phyloP scores from a whole-genome alignment of 1,140 invertebrate species.

The Diabrotica virgifera region DNA sequence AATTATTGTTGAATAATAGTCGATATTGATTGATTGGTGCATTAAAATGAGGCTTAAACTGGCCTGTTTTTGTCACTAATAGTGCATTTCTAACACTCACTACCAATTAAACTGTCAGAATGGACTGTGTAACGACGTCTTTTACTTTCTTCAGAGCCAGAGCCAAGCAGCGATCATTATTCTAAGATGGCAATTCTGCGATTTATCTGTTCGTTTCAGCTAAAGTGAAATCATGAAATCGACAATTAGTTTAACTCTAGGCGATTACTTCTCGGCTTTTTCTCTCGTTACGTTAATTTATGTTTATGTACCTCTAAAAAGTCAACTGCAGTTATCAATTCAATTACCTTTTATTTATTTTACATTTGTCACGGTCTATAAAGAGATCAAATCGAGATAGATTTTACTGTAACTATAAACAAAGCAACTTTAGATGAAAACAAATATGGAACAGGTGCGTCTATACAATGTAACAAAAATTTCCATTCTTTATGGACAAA shows the following conservation, averaged over 20 bases:
- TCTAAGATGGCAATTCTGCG: background rate
- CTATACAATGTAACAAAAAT: no score
- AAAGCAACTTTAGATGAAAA: no score
- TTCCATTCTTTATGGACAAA: no score
- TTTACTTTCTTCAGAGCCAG: background rate
- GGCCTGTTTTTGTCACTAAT: background rate
- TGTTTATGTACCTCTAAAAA: no score
- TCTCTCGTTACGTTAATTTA: no score
- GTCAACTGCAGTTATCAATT: no score
- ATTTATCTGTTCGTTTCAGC: background rate
- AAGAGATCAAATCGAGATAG: no score
- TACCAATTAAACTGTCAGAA: conserved; percentile 2
- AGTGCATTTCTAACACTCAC: background rate
- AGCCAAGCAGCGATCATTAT: background rate
- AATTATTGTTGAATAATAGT: conserved; percentile 3
- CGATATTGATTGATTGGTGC: conserved; percentile 2
- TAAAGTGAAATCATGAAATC: background rate
- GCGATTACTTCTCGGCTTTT: no score
- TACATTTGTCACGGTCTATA: no score
- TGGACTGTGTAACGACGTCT: background rate
- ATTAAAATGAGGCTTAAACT: conserved; percentile 1
- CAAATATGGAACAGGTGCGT: no score
- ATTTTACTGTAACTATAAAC: no score
- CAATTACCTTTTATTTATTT: no score
- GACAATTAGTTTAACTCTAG: background rate